These are phyloP conservation scores for Ovibos moschatus DNA, from an alignment of 2,113 vertebrate species.

Conservation along the genomic window DNA sequence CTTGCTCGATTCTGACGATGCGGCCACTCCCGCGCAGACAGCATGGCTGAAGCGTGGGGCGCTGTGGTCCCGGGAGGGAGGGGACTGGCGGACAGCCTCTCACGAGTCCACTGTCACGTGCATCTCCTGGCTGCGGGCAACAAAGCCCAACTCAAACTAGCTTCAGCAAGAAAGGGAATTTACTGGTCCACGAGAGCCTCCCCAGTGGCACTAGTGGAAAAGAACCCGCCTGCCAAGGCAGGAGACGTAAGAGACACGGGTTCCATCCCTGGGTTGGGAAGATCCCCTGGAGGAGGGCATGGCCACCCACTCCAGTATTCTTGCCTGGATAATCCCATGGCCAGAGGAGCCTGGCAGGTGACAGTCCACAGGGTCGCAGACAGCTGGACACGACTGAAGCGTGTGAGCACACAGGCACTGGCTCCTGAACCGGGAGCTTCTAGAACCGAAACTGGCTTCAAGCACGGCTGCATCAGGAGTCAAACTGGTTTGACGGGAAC, in stretches of 20 bases:
- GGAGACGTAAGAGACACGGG: not conserved
- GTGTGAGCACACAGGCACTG: not conserved
- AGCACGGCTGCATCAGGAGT: not conserved
- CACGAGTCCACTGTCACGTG: not conserved
- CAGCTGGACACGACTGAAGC: accelerated
- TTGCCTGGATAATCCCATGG: not conserved
- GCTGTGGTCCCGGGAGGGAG: not conserved
- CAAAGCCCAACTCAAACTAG: not conserved
- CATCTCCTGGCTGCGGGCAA: not conserved
- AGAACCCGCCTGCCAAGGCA: not conserved
- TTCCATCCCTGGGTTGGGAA: not conserved
- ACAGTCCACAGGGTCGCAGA: not conserved
- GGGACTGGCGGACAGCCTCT: not conserved
- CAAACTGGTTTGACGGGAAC: not conserved
- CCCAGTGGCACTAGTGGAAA: not conserved
- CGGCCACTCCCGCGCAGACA: accelerated
- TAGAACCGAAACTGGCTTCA: not conserved
- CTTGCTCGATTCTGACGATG: not conserved
- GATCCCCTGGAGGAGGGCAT: not conserved
- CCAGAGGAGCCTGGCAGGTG: not conserved
- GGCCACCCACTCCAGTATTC: not conserved
- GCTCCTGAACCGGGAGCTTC: not conserved
- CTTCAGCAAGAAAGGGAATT: not conserved
- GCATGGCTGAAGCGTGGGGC: not conserved
- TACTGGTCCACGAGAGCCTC: not conserved